Base-by-base conservation (phyloP, 2,113 vertebrate genomes). In the Nematolebias whitei region DNA sequence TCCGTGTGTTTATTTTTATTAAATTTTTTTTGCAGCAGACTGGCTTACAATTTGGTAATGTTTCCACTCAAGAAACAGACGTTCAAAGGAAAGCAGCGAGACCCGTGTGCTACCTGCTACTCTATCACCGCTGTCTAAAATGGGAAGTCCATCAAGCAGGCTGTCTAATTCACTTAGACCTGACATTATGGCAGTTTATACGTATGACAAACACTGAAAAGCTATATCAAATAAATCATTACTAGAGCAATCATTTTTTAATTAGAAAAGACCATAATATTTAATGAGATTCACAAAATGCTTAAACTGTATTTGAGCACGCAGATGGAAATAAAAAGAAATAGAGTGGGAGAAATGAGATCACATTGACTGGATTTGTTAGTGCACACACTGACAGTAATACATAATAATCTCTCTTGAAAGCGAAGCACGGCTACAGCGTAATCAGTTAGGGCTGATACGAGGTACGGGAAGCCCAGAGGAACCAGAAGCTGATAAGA, bases 91-190 rank as follows among this genome's bases (percentile, higher is more conserved):
- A 70, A 80, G 63, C 39, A 71, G 66, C 71, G 57, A 63, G 38
- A 48, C 49, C 56, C 20, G 64, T 51, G 67, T 44, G 44, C 59
- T 79, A 74, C 83, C 74, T 74, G 72, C 76, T 74, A 13, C 71
- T 85, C 70, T 58, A 84, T 86, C 83, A 76, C 47, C 29, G 72
- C 77, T 59, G 75, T 76, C 85, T 71, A 57, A 79, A 76, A 87
- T 87, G 69, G 76, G 74, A 84, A 90, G 85, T 83, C 79, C 72
- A 87, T 88, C 80, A 89, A 88, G 85, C 76, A 67, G 67, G 52
- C 45, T 69, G 49, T 56, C 19, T 3, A 48, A 82, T 77, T 80
- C 79, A 60, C 68, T 79, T 60, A 71, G 78, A 86, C 74, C 75
- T 26, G 51, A 61, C 59, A 38, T 64, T 67, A 55, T 54, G 43